Evolutionary conservation across 2,888 invertebrate genomes (phyloP).

Genomic region (Linyphia triangularis): DNA sequence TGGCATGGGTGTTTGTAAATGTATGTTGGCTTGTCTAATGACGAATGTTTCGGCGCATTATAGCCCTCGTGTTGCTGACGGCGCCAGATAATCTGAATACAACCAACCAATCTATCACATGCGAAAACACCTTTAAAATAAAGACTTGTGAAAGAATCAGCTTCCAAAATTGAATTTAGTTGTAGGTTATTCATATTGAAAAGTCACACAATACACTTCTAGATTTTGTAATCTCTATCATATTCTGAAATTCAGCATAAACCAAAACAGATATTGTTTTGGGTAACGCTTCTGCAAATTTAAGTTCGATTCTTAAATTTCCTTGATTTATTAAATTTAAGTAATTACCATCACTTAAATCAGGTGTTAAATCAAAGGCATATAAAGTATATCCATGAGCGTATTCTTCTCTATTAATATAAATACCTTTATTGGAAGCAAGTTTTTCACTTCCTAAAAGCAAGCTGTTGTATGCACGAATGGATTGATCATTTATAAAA

Average conservation of each 20-base stretch:
- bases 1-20: no score
- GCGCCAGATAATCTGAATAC: no score
- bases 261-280: conserved; percentile 74
- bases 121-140: conserved; percentile 25
- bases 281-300: conserved; percentile 75
- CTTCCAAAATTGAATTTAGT: neutral
- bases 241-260: conserved; percentile 78
- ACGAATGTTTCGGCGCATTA: no score
- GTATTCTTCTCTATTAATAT: conserved; percentile 67
- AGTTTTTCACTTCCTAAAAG: neutral
- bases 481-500: conserved; percentile 28
- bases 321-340: conserved; percentile 73
- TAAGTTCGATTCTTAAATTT: conserved; percentile 77
- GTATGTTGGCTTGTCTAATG: no score
- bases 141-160: neutral
- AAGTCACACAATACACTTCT: conserved; percentile 37
- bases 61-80: no score
- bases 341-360: conserved; percentile 69
- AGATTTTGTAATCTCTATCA: conserved; percentile 77
- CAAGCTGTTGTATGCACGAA: conserved; percentile 76
- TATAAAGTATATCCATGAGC: conserved; percentile 76
- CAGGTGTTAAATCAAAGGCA: conserved; percentile 78
- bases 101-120: no score
- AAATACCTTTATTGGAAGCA: conserved; percentile 75
- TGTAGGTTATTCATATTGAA: conserved; percentile 38